These are phyloP conservation scores for Stomorhina lunata DNA, from an alignment of 2,888 invertebrate genomes.

Conservation along the genomic window DNA sequence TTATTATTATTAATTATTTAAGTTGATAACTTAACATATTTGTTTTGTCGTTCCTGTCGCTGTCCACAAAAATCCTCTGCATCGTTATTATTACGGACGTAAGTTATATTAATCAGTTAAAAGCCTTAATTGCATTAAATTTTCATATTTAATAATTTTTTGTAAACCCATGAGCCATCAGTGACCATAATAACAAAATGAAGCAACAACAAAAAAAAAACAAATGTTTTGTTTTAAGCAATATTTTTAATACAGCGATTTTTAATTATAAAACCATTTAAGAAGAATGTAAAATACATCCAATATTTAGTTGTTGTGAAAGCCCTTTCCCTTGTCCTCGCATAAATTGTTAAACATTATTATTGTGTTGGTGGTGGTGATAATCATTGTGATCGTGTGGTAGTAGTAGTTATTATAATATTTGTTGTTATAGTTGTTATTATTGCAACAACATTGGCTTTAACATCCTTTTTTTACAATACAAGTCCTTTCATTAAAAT, in stretches of 20 bases:
- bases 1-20: neutral
- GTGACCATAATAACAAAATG: slow-evolving; percentile 22
- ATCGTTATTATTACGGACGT: neutral
- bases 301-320: too few relatives aligned
- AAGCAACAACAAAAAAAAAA: slow-evolving; percentile 11
- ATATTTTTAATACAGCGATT: slow-evolving; percentile 22
- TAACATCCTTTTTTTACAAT: slow-evolving; percentile 32
- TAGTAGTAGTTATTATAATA: neutral
- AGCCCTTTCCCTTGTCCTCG: too few relatives aligned
- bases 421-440: neutral
- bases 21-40: neutral
- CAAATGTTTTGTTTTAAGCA: slow-evolving; percentile 30
- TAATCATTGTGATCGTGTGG: neutral
- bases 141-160: slow-evolving; percentile 50
- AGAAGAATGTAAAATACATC: neutral
- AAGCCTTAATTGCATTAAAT: slow-evolving; percentile 57
- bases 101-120: slow-evolving; percentile 48
- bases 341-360: too few relatives aligned
- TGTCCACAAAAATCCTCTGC: neutral
- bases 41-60: neutral
- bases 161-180: neutral
- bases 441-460: neutral
- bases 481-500: neutral
- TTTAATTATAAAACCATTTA: slow-evolving; percentile 38
- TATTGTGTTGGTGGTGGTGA: too few relatives aligned